Conservation (phyloP, 2,888 invertebrate genomes). For the Horisme vitalbata region DNA sequence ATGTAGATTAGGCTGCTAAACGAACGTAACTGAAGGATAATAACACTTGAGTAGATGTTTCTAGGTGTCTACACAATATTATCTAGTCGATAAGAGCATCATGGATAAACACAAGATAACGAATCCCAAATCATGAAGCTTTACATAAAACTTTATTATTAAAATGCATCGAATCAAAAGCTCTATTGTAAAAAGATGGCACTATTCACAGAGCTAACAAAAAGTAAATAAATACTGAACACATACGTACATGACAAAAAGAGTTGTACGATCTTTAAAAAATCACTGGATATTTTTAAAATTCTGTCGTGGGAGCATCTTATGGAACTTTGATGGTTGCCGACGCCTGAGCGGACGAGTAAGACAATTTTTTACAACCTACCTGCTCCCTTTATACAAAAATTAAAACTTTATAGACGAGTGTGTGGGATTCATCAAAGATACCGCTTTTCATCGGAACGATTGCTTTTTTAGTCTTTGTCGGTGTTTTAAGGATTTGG, state of each 20-base stretch:
- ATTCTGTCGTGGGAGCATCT: slow-evolving; percentile 72
- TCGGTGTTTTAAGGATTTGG: slow-evolving; percentile 24
- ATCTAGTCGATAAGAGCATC: neutral
- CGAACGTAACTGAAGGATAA: neutral
- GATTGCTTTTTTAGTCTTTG: slow-evolving; percentile 31
- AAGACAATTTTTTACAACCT: slow-evolving; percentile 72
- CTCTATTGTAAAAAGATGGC: slow-evolving; percentile 11
- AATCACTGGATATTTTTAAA: slow-evolving; percentile 68
- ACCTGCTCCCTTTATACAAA: slow-evolving; percentile 64
- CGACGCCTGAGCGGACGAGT: slow-evolving; percentile 54
- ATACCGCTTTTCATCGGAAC: slow-evolving; percentile 46
- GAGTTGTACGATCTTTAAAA: slow-evolving; percentile 59
- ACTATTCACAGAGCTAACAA: too few relatives aligned
- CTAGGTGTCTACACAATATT: neutral
- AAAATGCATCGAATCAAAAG: neutral
- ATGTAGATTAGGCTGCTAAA: slow-evolving; percentile 1
- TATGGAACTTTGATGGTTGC: slow-evolving; percentile 63
- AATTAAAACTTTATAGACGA: slow-evolving; percentile 68
- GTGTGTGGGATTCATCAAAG: slow-evolving; percentile 62
- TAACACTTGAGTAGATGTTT: neutral
- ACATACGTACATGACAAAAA: slow-evolving; percentile 53
- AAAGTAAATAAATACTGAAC: slow-evolving; percentile 43
- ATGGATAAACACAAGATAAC: neutral
- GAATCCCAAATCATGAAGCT: too few relatives aligned
- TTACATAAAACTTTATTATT: slow-evolving; percentile 1